Evolutionary conservation across 2,888 invertebrate genomes (phyloP).

Genomic region (Drosophila nr. medialis): DNA sequence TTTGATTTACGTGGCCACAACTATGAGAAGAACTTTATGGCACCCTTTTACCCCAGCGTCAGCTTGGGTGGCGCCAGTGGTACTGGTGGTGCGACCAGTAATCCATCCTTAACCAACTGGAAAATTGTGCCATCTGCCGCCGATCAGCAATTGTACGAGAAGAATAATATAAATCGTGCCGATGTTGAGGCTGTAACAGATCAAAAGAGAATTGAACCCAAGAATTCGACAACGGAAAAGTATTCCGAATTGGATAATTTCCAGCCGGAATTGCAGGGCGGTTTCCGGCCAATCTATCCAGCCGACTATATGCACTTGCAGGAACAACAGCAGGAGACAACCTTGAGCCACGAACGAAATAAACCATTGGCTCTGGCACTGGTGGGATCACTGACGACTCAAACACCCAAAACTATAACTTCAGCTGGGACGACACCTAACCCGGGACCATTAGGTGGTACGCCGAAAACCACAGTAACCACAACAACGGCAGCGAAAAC

Average conservation of each 20-base stretch:
- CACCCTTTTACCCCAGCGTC: constrained; percentile 89
- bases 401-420: constrained; percentile 13
- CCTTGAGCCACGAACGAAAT: constrained; percentile 13
- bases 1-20: constrained; percentile 83
- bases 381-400: constrained; percentile 16
- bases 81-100: constrained; percentile 68
- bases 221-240: constrained; percentile 78
- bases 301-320: constrained; percentile 77
- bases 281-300: constrained; percentile 89
- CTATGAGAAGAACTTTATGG: constrained; percentile 87
- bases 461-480: constrained; percentile 1
- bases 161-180: constrained; percentile 83
- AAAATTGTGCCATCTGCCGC: constrained; percentile 85
- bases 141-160: constrained; percentile 72
- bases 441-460: constrained; percentile 7
- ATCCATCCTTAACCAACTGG: constrained; percentile 87
- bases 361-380: constrained; percentile 57
- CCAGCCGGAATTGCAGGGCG: constrained; percentile 89
- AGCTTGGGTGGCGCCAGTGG: constrained; percentile 85
- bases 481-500: constrained; percentile 12
- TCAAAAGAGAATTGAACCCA: constrained; percentile 45
- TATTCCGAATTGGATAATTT: constrained; percentile 88
- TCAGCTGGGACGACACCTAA: constrained; percentile 4
- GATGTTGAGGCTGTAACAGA: constrained; percentile 65
- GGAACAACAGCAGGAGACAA: constrained; percentile 59